Evolutionary conservation across 2,113 vertebrate genomes (phyloP), one percentile per base, ranked within the genome.

Genomic region (Varanus komodoensis): DNA sequence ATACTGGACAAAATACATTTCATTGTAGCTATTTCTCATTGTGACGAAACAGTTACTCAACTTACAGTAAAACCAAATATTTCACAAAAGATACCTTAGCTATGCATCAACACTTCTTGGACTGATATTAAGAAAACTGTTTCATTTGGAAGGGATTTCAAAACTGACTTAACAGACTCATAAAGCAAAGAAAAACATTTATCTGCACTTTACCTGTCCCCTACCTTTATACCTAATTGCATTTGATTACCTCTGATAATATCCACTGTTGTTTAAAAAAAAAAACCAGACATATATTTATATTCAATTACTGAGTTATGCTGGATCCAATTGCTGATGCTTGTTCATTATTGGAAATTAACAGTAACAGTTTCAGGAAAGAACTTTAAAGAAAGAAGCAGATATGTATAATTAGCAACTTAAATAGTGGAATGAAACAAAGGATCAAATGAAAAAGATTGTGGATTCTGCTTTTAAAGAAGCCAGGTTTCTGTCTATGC

Each of bases 1-100:
- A 92, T 93, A 11, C 86, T 78, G 90, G 32, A 94, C 93, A 88
- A 92, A 86, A 88, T 61, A 90, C 93, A 93, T 93, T 92, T 84
- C 44, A 50, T 86, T 90, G 79, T 87, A 93, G 44, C 95, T 95
- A 44, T 0, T 19, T 92, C 61, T 57, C 87, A 77, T 83, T 93
- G 52, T 86, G 17, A 91, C 88, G 54, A 38, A 91, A 78, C 4
- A 91, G 71, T 5, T 57, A 57, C 44, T 93, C 8, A 52, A 85
- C 75, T 19, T 52, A 52, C 82, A 6, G n/a, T 34, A 78, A 89
- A 92, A 84, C 0, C 0, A 82, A 1, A 38, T 87, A 90, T 93
- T 87, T 91, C n/a, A 32, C 89, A 91, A 95, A 90, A 81, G 78
- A 90, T 93, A 84, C 38, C 2, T 88, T 92, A 50, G 75, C 92